A percentile compares a stretch with the other conserved stretches of the same genome.
These are phyloP conservation scores for Goniozus legneri DNA, from an alignment of 1,140 invertebrate species.

Conservation along the genomic window DNA sequence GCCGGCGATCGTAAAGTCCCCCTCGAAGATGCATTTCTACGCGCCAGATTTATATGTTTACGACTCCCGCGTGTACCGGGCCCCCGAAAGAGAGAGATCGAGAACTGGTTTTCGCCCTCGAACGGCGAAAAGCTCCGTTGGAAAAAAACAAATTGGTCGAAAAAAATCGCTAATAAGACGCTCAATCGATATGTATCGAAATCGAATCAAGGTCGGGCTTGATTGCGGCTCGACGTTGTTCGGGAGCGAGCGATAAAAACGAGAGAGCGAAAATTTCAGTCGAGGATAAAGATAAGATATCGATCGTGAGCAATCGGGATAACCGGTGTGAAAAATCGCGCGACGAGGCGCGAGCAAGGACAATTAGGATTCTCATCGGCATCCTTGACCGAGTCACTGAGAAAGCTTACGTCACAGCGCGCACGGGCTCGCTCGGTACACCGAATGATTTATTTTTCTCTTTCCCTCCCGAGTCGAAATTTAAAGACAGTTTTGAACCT, in stretches of 20 bases:
- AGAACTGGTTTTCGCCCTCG: not conserved
- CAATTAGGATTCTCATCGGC: constrained; percentile 20
- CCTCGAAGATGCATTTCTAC: constrained; percentile 29
- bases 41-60: constrained; percentile 32
- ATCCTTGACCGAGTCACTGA: constrained; percentile 31
- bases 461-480: not conserved
- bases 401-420: constrained; percentile 17
- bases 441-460: constrained; percentile 20
- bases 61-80: constrained; percentile 18
- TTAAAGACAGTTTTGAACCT: not conserved
- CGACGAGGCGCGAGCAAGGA: not conserved
- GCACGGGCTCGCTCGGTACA: constrained; percentile 2
- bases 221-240: no score
- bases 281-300: not conserved
- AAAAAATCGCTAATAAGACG: not conserved
- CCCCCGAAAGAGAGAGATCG: no score
- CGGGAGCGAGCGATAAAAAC: not conserved
- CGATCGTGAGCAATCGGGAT: not conserved
- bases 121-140: not conserved
- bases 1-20: constrained; percentile 28
- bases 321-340: not conserved
- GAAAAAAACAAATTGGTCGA: not conserved
- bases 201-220: not conserved
- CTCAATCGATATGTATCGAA: not conserved
- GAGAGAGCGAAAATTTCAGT: not conserved